Conservation (phyloP, 1,140 invertebrate species). For the Hyles vespertilio region DNA sequence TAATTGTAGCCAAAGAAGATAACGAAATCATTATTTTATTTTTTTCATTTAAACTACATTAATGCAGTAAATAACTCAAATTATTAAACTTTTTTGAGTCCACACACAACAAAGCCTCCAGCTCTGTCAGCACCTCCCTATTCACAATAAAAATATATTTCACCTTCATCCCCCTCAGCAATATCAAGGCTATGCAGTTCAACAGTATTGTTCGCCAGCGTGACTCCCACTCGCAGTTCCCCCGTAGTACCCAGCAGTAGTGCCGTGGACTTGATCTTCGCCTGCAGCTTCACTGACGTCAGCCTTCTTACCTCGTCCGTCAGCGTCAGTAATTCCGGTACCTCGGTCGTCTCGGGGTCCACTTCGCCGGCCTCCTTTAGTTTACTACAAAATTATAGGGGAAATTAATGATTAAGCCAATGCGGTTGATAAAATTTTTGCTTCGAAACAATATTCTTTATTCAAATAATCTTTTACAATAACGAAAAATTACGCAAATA, state of each 20-base stretch:
- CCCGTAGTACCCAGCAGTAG: constrained; percentile 80
- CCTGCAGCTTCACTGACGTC: constrained; percentile 78
- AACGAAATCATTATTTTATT: too few species aligned
- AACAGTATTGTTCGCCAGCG: constrained; percentile 82
- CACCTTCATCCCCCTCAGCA: constrained; percentile 70
- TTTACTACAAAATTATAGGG: constrained; percentile 38
- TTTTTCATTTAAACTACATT: too few species aligned
- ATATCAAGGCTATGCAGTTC: constrained; percentile 78
- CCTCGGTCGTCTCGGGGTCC: constrained; percentile 33
- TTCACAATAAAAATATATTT: too few species aligned
- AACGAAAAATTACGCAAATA: background rate
- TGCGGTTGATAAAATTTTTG: too few species aligned
- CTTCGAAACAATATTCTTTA: too few species aligned
- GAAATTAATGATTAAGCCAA: background rate
- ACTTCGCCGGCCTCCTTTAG: constrained; percentile 54
- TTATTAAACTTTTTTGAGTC: too few species aligned
- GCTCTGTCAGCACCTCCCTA: too few species aligned
- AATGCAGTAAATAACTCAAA: too few species aligned
- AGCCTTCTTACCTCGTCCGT: constrained; percentile 86
- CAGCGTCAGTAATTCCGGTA: constrained; percentile 69
- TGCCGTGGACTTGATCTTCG: constrained; percentile 84
- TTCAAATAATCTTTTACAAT: too few species aligned
- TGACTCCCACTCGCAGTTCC: constrained; percentile 81
- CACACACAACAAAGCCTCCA: too few species aligned
- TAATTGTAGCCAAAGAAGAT: too few species aligned